These are phyloP conservation scores for Noctua pronuba DNA, from an alignment of 2,888 invertebrate genomes.

Conservation along the genomic window DNA sequence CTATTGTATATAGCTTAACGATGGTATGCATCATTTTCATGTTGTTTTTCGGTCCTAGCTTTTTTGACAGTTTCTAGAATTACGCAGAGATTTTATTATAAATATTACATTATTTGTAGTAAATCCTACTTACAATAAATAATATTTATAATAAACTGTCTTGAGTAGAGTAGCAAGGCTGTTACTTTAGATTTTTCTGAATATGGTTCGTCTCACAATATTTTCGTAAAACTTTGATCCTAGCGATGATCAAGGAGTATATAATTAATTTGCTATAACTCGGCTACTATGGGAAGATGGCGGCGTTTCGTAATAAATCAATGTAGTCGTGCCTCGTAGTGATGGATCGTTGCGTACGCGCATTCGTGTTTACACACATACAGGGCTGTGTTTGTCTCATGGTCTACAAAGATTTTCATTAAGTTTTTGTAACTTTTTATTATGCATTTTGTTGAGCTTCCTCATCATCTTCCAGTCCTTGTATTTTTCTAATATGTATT, in stretches of 20 bases:
- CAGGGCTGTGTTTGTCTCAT: conserved; percentile 58
- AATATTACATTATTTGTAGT: background rate
- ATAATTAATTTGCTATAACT: conserved; percentile 76
- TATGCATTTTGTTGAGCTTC: background rate
- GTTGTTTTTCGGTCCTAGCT: background rate
- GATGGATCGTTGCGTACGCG: conserved; percentile 76
- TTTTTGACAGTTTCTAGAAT: conserved; percentile 1
- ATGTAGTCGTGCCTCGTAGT: conserved; percentile 71
- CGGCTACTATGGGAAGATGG: conserved; percentile 68
- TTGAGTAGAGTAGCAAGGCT: background rate
- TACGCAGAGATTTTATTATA: background rate
- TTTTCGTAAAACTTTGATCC: conserved; percentile 33
- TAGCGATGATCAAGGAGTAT: conserved; percentile 30
- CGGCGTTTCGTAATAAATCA: conserved; percentile 75
- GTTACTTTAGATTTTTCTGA: background rate
- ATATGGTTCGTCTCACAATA: background rate
- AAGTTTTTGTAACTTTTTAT: background rate
- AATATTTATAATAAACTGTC: background rate
- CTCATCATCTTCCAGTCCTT: too few species aligned
- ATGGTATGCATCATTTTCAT: background rate
- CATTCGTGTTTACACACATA: conserved; percentile 56
- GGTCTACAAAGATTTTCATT: background rate
- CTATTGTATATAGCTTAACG: background rate
- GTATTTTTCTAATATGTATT: too few species aligned
- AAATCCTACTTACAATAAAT: background rate